These are phyloP conservation scores for Palloptera scutellata DNA, from an alignment of 2,888 invertebrate genomes.

Conservation along the genomic window DNA sequence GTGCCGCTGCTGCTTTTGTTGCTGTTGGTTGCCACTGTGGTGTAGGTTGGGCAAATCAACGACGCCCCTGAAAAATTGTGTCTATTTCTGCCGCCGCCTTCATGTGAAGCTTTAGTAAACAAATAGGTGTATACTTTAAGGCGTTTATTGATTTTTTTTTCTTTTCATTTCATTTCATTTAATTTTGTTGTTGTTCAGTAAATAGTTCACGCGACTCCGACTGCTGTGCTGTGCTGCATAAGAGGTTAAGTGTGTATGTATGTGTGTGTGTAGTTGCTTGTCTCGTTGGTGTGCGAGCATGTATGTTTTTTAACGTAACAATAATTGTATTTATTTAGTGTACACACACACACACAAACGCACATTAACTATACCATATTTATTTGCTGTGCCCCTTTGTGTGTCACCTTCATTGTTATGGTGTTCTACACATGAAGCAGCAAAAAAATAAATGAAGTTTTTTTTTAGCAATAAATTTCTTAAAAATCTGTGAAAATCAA, in stretches of 20 bases:
- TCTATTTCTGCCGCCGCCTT: no score
- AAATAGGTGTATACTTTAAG: background rate
- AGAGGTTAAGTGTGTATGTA: background rate
- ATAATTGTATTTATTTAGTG: constrained; percentile 24
- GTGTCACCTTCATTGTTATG: background rate
- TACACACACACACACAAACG: background rate
- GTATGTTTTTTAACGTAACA: constrained; percentile 14
- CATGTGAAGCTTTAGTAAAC: no score
- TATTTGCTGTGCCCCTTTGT: background rate
- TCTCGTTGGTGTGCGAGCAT: constrained; percentile 1
- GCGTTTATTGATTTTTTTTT: constrained; percentile 25
- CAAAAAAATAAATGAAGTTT: background rate
- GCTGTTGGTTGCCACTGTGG: no score
- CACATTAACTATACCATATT: background rate
- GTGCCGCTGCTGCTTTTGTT: no score
- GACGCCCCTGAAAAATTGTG: no score
- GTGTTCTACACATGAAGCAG: background rate
- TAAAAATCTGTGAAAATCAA: constrained; percentile 46
- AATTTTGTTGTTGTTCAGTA: background rate
- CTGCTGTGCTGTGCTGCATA: no score
- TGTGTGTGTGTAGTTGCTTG: constrained; percentile 6
- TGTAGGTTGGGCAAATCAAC: no score
- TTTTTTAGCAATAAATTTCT: constrained; percentile 26
- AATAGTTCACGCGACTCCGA: no score
- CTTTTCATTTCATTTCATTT: no score